Evolutionary conservation across 2,797 vertebrate species (phyloP).

Genomic region (Podarcis lilfordi): DNA sequence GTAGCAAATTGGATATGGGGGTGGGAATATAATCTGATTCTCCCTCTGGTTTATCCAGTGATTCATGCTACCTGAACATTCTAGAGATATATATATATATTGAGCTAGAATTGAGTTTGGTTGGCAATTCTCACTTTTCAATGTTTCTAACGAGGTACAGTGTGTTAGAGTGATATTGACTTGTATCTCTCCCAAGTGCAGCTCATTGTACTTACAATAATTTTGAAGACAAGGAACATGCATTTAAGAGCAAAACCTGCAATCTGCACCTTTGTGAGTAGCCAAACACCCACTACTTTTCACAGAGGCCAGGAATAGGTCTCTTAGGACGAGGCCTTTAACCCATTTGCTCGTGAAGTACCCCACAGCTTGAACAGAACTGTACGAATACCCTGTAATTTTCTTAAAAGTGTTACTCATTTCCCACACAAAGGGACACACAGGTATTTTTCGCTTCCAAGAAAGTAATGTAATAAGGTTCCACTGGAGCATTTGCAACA

Average conservation of each 20-base stretch:
- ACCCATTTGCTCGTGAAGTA: not conserved
- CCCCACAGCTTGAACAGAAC: conserved; percentile 14
- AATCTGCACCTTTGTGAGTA: conserved; percentile 31
- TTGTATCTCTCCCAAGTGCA: not conserved
- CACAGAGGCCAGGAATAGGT: not conserved
- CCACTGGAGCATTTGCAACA: not conserved
- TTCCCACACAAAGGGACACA: conserved; percentile 33
- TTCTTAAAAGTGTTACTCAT: conserved; percentile 44
- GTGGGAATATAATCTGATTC: conserved; percentile 26
- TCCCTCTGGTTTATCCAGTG: conserved; percentile 5
- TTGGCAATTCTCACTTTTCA: conserved; percentile 39
- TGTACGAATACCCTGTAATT: conserved; percentile 40
- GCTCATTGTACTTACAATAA: conserved; percentile 33
- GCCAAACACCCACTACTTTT: conserved; percentile 16
- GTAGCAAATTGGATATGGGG: conserved; percentile 6
- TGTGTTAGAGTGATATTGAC: conserved; percentile 26
- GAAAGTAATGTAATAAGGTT: conserved; percentile 10
- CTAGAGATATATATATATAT: conserved; percentile 7
- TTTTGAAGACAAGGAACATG: conserved; percentile 20
- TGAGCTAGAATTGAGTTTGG: conserved; percentile 14
- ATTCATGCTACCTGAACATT: conserved; percentile 12
- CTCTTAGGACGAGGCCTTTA: conserved; percentile 30
- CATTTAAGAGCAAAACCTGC: conserved; percentile 3
- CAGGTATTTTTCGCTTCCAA: conserved; percentile 31
- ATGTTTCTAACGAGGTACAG: conserved; percentile 1